A percentile compares a stretch with the other conserved stretches of the same genome.
Evolutionary conservation across 2,113 vertebrate genomes (phyloP).

Genomic region (Engystomops pustulosus): DNA sequence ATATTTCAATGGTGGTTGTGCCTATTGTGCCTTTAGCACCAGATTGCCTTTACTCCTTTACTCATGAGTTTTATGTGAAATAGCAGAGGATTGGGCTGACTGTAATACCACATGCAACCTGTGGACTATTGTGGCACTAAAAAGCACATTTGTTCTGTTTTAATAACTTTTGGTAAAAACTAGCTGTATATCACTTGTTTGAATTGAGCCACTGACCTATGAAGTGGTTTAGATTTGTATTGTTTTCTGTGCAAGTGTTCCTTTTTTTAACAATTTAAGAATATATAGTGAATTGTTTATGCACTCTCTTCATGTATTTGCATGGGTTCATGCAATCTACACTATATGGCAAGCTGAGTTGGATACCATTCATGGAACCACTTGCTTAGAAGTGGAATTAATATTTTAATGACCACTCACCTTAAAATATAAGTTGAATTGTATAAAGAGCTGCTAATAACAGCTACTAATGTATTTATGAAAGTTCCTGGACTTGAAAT

Average conservation of each 20-base stretch:
- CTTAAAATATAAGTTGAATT: not conserved
- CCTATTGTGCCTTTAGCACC: no score
- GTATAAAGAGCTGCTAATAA: conserved; percentile 3
- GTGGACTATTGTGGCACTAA: no score
- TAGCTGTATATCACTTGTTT: no score
- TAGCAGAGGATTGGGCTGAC: no score
- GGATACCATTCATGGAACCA: not conserved
- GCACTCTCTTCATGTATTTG: not conserved
- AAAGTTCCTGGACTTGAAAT: conserved; percentile 7
- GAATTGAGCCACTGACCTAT: no score
- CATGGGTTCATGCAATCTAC: not conserved
- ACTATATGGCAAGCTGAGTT: not conserved
- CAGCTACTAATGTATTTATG: conserved; percentile 18
- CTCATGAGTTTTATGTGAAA: no score
- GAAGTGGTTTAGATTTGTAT: no score
- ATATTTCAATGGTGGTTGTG: no score
- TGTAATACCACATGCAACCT: no score
- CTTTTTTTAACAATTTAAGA: not conserved
- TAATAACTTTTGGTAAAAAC: no score
- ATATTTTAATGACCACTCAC: conserved; percentile 12
- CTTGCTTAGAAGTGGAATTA: conserved; percentile 18
- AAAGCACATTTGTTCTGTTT: no score
- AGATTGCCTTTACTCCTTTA: no score
- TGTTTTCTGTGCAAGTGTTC: not conserved
- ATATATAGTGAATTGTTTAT: not conserved